Percentiles rank a stretch among this genome's conserved stretches.
These are phyloP conservation scores for Lypha dubia DNA, from an alignment of 2,888 invertebrate genomes.

Conservation along the genomic window DNA sequence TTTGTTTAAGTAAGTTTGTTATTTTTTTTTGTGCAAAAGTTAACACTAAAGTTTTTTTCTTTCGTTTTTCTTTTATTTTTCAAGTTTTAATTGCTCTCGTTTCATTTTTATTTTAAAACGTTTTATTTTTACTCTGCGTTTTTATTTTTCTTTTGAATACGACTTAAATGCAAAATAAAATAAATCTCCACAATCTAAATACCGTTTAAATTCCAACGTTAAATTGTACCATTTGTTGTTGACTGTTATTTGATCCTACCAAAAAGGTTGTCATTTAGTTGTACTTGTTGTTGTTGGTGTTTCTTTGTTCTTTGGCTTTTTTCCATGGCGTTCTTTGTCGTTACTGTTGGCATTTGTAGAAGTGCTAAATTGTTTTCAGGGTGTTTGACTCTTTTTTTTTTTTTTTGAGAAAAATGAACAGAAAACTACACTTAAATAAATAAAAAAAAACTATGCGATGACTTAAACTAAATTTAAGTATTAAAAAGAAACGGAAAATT, in stretches of 20 bases:
- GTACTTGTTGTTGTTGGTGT: constrained; percentile 18
- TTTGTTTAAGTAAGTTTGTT: no score
- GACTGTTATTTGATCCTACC: constrained; percentile 57
- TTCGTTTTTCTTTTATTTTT: neutral
- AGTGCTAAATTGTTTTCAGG: constrained; percentile 65
- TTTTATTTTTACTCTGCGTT: constrained; percentile 2
- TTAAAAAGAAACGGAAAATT: no score
- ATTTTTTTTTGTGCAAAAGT: no score
- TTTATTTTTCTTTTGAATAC: neutral
- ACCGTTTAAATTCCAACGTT: constrained; percentile 54
- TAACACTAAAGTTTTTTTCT: neutral
- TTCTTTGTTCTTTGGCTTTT: constrained; percentile 13
- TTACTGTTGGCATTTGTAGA: constrained; percentile 57
- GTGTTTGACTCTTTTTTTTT: constrained; percentile 41
- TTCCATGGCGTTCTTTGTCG: constrained; percentile 17
- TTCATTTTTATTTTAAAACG: constrained; percentile 35
- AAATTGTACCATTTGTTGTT: constrained; percentile 58
- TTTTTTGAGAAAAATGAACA: constrained; percentile 28
- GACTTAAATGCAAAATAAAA: constrained; percentile 44
- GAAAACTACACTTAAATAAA: neutral
- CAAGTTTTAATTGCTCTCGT: constrained; percentile 6
- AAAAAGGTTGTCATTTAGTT: constrained; percentile 59
- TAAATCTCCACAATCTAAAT: constrained; percentile 55
- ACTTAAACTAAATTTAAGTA: neutral
- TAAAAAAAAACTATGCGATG: neutral